These are phyloP conservation scores for Pholis gunnellus DNA, from an alignment of 2,113 vertebrate genomes.

Conservation along the genomic window DNA sequence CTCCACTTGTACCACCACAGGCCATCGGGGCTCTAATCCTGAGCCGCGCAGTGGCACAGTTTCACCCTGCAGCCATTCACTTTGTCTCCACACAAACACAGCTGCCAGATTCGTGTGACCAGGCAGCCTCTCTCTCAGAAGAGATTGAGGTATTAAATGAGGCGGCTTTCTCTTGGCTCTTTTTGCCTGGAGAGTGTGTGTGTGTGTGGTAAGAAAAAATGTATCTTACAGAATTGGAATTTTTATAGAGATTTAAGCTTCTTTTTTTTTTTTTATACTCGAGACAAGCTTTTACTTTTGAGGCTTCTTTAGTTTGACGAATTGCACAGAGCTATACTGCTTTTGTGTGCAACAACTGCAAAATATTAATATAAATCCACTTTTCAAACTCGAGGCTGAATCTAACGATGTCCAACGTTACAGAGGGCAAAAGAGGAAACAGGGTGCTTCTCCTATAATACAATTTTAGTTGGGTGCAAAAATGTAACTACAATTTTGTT, in stretches of 20 bases:
- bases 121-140: slow-evolving; percentile 64
- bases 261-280: slow-evolving; percentile 5
- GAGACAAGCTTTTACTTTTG: background rate
- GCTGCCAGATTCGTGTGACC: slow-evolving; percentile 80
- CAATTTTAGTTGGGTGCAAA: background rate
- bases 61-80: slow-evolving; percentile 78
- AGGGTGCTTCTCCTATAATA: background rate
- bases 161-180: slow-evolving; percentile 47
- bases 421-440: background rate
- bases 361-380: background rate
- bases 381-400: background rate
- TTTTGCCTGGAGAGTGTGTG: slow-evolving; percentile 30
- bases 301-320: slow-evolving; percentile 3
- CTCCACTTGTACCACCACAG: slow-evolving; percentile 66
- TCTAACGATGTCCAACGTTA: background rate
- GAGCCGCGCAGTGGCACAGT: slow-evolving; percentile 74
- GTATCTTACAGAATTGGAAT: slow-evolving; percentile 41
- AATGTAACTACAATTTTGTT: background rate
- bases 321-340: background rate
- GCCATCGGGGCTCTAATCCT: slow-evolving; percentile 76
- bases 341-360: background rate
- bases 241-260: slow-evolving; percentile 1
- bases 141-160: slow-evolving; percentile 71
- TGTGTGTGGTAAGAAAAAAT: slow-evolving; percentile 39
- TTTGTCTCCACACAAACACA: slow-evolving; percentile 77